A percentile compares a stretch with the other conserved stretches of the same genome.
Evolutionary conservation across 2,797 vertebrate species (phyloP).

Genomic region (Schizopygopsis malacanthus): DNA sequence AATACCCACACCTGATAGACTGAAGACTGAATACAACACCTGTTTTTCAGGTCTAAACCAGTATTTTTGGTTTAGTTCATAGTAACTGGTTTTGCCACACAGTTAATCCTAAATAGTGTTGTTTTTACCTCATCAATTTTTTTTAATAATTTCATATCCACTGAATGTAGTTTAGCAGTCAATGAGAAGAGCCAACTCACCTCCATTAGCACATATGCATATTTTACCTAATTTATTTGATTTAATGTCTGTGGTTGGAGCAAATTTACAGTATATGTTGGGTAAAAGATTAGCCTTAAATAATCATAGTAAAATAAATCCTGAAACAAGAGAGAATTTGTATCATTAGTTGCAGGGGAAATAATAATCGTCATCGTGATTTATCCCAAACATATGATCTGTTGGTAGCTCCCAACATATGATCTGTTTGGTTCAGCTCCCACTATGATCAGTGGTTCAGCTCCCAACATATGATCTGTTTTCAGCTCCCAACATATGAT

Average conservation of each 20-base stretch:
- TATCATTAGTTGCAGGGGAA: background rate
- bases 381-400: too few species aligned
- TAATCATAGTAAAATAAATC: background rate
- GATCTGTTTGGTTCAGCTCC: too few species aligned
- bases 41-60: conserved; percentile 31
- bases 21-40: background rate
- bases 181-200: background rate
- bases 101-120: background rate
- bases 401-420: too few species aligned
- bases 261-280: background rate
- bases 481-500: too few species aligned
- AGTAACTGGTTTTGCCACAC: background rate
- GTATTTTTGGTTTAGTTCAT: background rate
- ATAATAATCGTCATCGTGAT: background rate
- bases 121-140: background rate
- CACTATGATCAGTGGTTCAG: too few species aligned
- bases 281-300: background rate
- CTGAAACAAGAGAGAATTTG: background rate
- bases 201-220: background rate
- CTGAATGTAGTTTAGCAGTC: background rate
- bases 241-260: background rate
- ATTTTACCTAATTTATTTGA: background rate
- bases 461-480: too few species aligned
- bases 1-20: background rate
- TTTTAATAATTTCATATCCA: background rate